Conservation (phyloP, 2,888 invertebrate genomes). For the Epinotia ramella region DNA sequence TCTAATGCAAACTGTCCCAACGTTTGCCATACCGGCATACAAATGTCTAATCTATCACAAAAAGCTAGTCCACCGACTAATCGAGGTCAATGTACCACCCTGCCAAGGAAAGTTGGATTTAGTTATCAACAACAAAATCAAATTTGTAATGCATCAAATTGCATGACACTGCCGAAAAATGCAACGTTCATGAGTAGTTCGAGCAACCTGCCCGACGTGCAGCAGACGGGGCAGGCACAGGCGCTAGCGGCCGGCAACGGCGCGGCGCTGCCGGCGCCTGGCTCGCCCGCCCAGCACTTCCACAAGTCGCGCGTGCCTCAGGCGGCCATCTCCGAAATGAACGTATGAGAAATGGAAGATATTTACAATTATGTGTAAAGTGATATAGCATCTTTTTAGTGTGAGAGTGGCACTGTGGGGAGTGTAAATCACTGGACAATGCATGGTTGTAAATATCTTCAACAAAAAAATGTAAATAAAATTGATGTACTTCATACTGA, state of each 20-base stretch:
- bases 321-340: constrained; percentile 95
- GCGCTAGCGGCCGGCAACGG: constrained; percentile 76
- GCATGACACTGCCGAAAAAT: constrained; percentile 87
- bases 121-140: constrained; percentile 77
- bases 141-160: constrained; percentile 78
- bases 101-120: constrained; percentile 81
- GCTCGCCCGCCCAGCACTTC: constrained; percentile 78
- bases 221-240: constrained; percentile 78
- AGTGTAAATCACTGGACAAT: constrained; percentile 64
- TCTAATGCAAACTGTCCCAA: constrained; percentile 81
- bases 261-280: constrained; percentile 66
- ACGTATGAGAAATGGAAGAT: constrained; percentile 91
- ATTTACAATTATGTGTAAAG: constrained; percentile 85
- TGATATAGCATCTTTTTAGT: constrained; percentile 58
- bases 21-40: constrained; percentile 86
- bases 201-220: constrained; percentile 79
- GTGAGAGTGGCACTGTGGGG: constrained; percentile 51
- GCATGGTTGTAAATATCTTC: constrained; percentile 82
- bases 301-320: constrained; percentile 88
- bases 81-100: constrained; percentile 78
- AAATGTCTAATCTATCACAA: constrained; percentile 80
- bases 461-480: constrained; percentile 63
- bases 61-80: constrained; percentile 78
- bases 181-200: constrained; percentile 79
- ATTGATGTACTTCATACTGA: constrained; percentile 55